Percentiles rank a stretch among this genome's conserved stretches.
These are phyloP conservation scores for Ariopsis seemanni DNA, from an alignment of 2,113 vertebrate species.

Conservation along the genomic window DNA sequence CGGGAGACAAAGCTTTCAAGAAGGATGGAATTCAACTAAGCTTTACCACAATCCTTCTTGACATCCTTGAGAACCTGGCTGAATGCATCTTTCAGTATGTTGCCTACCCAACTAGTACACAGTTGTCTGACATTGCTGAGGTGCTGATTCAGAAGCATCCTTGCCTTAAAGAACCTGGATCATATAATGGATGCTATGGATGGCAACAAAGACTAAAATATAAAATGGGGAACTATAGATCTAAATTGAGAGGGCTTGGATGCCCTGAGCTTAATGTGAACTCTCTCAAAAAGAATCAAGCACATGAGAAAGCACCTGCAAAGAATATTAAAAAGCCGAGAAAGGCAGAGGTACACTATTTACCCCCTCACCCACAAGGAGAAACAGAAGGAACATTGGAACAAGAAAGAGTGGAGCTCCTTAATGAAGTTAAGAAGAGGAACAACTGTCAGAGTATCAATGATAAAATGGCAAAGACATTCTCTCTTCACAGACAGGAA, in stretches of 20 bases:
- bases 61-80: slow-evolving; percentile 49
- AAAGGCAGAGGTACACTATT: slow-evolving; percentile 45
- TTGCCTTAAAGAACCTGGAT: slow-evolving; percentile 51
- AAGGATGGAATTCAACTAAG: slow-evolving; percentile 43
- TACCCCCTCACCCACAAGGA: slow-evolving; percentile 33
- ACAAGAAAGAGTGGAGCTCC: slow-evolving; percentile 35
- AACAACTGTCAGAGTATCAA: slow-evolving; percentile 1
- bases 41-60: slow-evolving; percentile 35
- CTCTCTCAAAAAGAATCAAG: slow-evolving; percentile 43
- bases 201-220: slow-evolving; percentile 50
- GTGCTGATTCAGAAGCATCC: slow-evolving; percentile 48
- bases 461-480: no score
- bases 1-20: slow-evolving; percentile 42
- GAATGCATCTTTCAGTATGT: slow-evolving; percentile 53
- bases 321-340: slow-evolving; percentile 51
- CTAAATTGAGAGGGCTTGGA: slow-evolving; percentile 43
- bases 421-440: slow-evolving; percentile 31
- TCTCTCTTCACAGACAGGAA: no score
- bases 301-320: slow-evolving; percentile 16
- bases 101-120: slow-evolving; percentile 36
- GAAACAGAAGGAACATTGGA: slow-evolving; percentile 46
- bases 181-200: slow-evolving; percentile 31
- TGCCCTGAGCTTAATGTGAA: slow-evolving; percentile 51
- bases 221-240: slow-evolving; percentile 44
- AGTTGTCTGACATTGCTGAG: slow-evolving; percentile 36